Base-by-base conservation (phyloP, 1,140 invertebrate species). In the Neodiprion fabricii region DNA sequence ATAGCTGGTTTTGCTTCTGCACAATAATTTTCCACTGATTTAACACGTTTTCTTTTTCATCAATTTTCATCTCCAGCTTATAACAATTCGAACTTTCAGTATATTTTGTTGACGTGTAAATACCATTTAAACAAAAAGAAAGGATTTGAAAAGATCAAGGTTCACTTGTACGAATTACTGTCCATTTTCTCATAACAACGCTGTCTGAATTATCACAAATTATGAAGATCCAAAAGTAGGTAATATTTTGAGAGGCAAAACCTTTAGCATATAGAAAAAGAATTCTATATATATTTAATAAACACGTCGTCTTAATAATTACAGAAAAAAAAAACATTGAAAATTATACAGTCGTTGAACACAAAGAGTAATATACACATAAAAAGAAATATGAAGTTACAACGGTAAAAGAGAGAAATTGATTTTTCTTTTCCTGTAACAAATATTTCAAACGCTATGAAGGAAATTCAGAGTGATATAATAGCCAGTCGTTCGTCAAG, bases 1-100 rank as follows among this genome's bases (percentile, higher is more conserved):
- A 80, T 77, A 74, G 67, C 73, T 76, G 77, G 72, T 78, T 82
- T 85, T 82, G 80, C 78, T 82, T 83, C 80, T 73, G 77, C 48
- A 75, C 74, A 77, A 71, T 72, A 76, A 74, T 70, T 61, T 66
- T 47, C 40, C 12, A 61, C 53, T 40, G 28, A 61, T 61, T 61
- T 61, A 61, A 17, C 9, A 8, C 9, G 9, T 61, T 61, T 9
- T 40, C 28, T 2, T 40, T 40, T 5, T 40, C 28, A 40, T 40
- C 28, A 40, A 40, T 40, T 40, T 40, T 40, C 28, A 40, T 40
- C 28, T 40, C 1, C 28, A 40, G 2, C 5, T 40, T 40, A 40
- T 40, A 5, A 40, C 5, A 40, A 40, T 40, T 40, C 28, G 5
- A 40, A 40, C 5, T 40, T 40, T 40, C 5, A 40, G 28, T 40